Evolutionary conservation across 1,140 invertebrate genomes (phyloP), one percentile per base, ranked within the genome.

Genomic region (Vanessa tameamea): DNA sequence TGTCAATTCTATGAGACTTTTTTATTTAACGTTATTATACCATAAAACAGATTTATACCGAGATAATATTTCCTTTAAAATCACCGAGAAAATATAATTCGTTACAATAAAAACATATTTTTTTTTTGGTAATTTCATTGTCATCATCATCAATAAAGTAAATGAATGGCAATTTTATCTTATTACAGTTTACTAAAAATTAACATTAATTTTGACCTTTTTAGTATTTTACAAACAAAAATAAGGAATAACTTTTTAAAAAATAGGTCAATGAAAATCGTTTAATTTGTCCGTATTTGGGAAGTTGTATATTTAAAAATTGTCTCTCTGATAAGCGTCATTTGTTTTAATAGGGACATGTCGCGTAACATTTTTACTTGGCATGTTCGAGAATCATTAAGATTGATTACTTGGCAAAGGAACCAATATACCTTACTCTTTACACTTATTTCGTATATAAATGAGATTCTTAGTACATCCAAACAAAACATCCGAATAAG

Each of bases 1-100:
- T 61, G 63, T 57, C 23, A 68, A n/a, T 69, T 63, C 20, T 47
- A 13, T 47, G 61, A 75, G 61, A 23, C 61, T 23, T 16, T 64
- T 75, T 65, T 64, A 50, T 65, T 59, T 65, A 57, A 61, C 61
- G 23, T 50, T 50, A 63, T 63, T 68, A 37, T 65, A 76, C 73
- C 76, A 83, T 86, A 86, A 85, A 83, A 84, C 80, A 80, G 79
- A 87, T 83, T 84, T 2, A 9, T 3, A 20, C 13, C 9, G 6
- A 43, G 9, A 9, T 0, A 0, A 9, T 43, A 9, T 43, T 82
- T 78, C 75, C 69, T 72, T 16, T 53, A 8, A 53, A 53, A 2
- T 6, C 23, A 20, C 13, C 16, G 6, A 43, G 9, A 9, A 11
- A 9, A 9, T 43, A 9, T 43, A 23, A 26, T 57, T 57, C 53